Percentiles rank a stretch among this genome's conserved stretches.
Conservation (phyloP, 30 jellyfish, hydroid and myxozoan genomes). For the Sanderia malayensis region DNA sequence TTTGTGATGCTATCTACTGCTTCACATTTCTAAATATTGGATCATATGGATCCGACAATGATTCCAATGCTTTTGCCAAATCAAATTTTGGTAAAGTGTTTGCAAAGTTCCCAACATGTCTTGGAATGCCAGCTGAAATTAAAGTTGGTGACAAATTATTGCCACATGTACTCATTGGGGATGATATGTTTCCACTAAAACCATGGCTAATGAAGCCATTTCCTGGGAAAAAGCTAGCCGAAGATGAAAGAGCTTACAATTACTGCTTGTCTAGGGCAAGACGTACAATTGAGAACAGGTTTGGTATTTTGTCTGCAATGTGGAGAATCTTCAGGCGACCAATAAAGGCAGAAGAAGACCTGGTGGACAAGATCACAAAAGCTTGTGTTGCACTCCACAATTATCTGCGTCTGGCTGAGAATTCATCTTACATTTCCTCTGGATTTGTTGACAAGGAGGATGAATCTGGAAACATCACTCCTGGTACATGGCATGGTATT, state of each 20-base stretch:
- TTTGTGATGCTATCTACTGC: conserved; percentile 27
- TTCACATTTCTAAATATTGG: conserved; percentile 39
- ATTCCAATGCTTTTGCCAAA: conserved; percentile 1
- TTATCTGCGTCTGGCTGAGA: conserved; percentile 19
- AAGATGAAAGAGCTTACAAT: conserved; percentile 36
- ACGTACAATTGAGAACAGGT: conserved; percentile 2
- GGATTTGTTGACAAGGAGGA: conserved; percentile 28
- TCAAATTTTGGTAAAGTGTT: conserved; percentile 35
- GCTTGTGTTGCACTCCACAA: conserved; percentile 16
- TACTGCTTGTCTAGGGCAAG: conserved; percentile 52
- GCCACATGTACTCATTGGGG: conserved; percentile 58
- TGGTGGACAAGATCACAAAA: conserved; percentile 6
- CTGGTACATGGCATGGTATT: no score
- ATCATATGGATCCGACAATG: conserved; percentile 42
- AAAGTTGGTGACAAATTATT: conserved; percentile 9
- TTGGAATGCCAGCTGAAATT: conserved; percentile 34
- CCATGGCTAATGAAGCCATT: conserved; percentile 57
- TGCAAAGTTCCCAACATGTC: conserved; percentile 25
- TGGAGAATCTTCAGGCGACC: conserved; percentile 21
- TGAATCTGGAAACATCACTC: no score
- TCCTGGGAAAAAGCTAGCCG: conserved; percentile 42
- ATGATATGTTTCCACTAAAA: conserved; percentile 54
- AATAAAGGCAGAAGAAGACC: conserved; percentile 4
- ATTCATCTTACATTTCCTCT: conserved; percentile 29
- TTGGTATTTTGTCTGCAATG: conserved; percentile 5